Conservation (phyloP, 2,797 vertebrate genomes). For the Furcifer pardalis region DNA sequence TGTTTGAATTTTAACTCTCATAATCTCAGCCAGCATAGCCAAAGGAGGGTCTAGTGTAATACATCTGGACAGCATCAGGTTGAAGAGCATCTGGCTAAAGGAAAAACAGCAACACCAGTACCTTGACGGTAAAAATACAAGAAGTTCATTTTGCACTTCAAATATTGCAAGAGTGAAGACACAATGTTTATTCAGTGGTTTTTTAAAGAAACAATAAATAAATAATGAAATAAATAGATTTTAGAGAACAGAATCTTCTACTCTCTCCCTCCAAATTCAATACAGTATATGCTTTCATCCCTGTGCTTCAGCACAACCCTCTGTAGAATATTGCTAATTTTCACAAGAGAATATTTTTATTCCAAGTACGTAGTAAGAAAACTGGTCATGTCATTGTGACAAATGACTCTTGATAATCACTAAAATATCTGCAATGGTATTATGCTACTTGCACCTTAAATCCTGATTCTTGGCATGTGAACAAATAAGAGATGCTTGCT, state of each 20-base stretch:
- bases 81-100: neutral
- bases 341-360: constrained; percentile 11
- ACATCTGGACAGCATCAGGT: neutral
- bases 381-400: constrained; percentile 25
- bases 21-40: neutral
- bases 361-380: constrained; percentile 39
- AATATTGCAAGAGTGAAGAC: neutral
- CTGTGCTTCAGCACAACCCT: neutral
- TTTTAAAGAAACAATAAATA: too few species aligned
- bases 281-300: neutral
- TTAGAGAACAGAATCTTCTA: neutral
- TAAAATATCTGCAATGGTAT: constrained; percentile 12
- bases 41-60: neutral
- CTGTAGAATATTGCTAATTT: constrained; percentile 1
- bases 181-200: neutral
- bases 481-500: constrained; percentile 26
- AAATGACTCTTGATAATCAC: constrained; percentile 20
- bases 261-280: neutral
- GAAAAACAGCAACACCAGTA: neutral
- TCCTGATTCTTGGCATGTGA: neutral
- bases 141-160: neutral
- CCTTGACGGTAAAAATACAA: neutral
- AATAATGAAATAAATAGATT: too few species aligned
- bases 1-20: neutral
- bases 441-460: constrained; percentile 13